A percentile compares a stretch with the other conserved stretches of the same genome.
phyloP scores from a whole-genome alignment of 30 jellyfish, hydroid and myxozoan species.

The Hydra vulgaris region DNA sequence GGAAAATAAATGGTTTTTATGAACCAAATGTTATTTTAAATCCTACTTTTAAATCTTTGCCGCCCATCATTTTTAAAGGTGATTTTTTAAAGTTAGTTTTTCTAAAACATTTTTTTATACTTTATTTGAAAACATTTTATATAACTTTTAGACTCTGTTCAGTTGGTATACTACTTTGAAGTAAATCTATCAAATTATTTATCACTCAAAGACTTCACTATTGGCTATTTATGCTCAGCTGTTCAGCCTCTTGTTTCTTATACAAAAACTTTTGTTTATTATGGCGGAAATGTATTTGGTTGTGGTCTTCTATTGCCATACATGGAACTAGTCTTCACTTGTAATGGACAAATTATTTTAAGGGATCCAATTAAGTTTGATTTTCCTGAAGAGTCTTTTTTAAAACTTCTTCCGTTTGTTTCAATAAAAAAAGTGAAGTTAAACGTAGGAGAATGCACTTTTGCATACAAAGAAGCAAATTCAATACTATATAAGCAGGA shows the following conservation, averaged over 20 bases:
- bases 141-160: neutral
- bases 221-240: slow-evolving; percentile 1
- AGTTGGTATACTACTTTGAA: slow-evolving; percentile 8
- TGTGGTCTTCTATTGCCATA: slow-evolving; percentile 57
- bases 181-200: neutral
- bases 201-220: neutral
- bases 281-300: slow-evolving; percentile 34
- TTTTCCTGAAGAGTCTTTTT: slow-evolving; percentile 18
- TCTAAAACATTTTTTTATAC: too few species aligned
- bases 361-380: neutral
- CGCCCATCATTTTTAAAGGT: neutral
- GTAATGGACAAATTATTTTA: slow-evolving; percentile 37
- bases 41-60: neutral
- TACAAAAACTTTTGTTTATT: neutral
- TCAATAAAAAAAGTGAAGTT: slow-evolving; percentile 23
- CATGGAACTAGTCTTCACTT: slow-evolving; percentile 32
- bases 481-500: neutral
- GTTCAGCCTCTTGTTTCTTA: neutral
- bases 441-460: slow-evolving; percentile 42
- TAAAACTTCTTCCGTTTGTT: slow-evolving; percentile 43
- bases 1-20: neutral
- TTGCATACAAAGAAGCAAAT: slow-evolving; percentile 47
- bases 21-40: neutral
- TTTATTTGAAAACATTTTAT: too few species aligned
- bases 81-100: too few species aligned